phyloP scores from a whole-genome alignment of 2,797 vertebrate genomes.

The Vipera latastei region DNA sequence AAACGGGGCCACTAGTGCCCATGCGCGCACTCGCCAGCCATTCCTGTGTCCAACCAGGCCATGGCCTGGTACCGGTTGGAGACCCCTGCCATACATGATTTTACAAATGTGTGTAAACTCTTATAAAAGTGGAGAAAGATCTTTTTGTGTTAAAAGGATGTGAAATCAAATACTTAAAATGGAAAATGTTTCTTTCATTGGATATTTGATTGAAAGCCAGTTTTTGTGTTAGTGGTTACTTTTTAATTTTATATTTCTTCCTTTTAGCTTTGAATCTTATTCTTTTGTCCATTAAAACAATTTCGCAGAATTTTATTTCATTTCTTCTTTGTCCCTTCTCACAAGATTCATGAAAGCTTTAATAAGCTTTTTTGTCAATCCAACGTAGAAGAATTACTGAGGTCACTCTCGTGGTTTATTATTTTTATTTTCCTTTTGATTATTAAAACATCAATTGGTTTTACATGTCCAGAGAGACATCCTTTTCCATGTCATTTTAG shows the following conservation, averaged over 20 bases:
- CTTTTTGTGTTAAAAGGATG: not conserved
- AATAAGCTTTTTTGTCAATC: not conserved
- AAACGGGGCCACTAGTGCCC: too few species aligned
- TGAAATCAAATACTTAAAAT: not conserved
- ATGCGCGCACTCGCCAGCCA: too few species aligned
- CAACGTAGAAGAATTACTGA: not conserved
- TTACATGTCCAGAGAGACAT: not conserved
- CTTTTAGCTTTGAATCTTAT: not conserved
- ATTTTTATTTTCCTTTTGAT: not conserved
- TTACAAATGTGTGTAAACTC: not conserved
- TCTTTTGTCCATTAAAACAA: not conserved
- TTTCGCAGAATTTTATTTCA: not conserved
- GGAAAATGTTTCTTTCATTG: not conserved
- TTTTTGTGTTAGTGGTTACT: not conserved
- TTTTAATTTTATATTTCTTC: not conserved
- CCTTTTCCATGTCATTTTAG: not conserved
- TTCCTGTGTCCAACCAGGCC: too few species aligned
- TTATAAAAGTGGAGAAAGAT: not conserved
- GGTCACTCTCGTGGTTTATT: not conserved
- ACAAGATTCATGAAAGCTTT: not conserved
- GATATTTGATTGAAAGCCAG: not conserved
- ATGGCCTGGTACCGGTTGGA: too few species aligned
- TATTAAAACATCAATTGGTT: not conserved
- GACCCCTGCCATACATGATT: not conserved
- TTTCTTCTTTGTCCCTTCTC: not conserved